phyloP scores from a whole-genome alignment of 1,140 invertebrate genomes.

The Campoletis sonorensis region DNA sequence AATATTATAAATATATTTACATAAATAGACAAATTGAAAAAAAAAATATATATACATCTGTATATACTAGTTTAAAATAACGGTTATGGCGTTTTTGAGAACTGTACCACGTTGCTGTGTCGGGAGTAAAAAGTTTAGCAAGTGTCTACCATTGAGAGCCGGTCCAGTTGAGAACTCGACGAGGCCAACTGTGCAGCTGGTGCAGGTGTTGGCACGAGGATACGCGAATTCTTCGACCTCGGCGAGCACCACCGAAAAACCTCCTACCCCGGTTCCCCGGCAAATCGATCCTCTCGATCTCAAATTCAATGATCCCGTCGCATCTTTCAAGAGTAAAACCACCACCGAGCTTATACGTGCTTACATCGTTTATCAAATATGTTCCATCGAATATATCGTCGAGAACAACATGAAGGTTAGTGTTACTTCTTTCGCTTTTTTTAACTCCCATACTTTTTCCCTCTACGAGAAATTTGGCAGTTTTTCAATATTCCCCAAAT shows the following conservation, averaged over 20 bases:
- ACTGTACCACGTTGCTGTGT: constrained; percentile 65
- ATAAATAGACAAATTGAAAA: no score
- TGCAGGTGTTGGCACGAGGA: constrained; percentile 62
- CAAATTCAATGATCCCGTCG: constrained; percentile 88
- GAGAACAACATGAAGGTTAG: constrained; percentile 96
- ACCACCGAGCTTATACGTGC: constrained; percentile 95
- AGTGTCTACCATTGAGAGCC: constrained; percentile 56
- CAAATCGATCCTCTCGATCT: constrained; percentile 90
- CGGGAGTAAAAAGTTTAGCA: constrained; percentile 60
- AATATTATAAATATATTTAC: no score
- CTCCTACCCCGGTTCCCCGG: constrained; percentile 64
- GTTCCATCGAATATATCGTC: constrained; percentile 92
- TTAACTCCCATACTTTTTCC: background rate
- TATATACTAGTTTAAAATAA: background rate
- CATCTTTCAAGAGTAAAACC: constrained; percentile 95
- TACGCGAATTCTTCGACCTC: constrained; percentile 54
- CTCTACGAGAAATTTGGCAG: background rate
- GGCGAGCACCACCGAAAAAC: constrained; percentile 56
- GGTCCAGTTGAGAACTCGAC: constrained; percentile 48
- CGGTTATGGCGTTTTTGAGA: constrained; percentile 70
- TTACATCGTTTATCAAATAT: constrained; percentile 95
- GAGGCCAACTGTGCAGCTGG: constrained; percentile 61
- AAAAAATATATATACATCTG: constrained; percentile 4
- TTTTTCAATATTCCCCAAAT: background rate
- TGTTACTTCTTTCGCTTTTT: constrained; percentile 43